Percentiles rank a stretch among this genome's conserved stretches.
Conservation (phyloP, 2,797 vertebrate species). For the Anableps anableps region DNA sequence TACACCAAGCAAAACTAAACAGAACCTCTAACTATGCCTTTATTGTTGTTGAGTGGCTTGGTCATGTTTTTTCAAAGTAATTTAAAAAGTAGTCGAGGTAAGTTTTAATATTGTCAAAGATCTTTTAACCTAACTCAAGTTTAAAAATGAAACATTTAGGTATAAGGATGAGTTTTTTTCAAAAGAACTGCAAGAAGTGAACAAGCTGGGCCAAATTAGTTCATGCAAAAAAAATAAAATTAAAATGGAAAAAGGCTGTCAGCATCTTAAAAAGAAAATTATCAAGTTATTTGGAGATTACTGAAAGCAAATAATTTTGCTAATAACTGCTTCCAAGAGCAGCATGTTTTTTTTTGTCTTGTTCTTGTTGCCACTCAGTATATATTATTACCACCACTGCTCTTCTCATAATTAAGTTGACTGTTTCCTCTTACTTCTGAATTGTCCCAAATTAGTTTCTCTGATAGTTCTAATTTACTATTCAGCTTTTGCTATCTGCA, state of each 20-base stretch:
- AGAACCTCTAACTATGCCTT: neutral
- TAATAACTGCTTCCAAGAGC: neutral
- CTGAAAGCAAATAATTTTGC: neutral
- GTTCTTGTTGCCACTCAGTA: neutral
- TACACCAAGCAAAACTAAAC: neutral
- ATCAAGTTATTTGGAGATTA: neutral
- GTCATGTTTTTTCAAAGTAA: neutral
- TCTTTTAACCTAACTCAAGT: neutral
- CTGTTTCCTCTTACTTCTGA: neutral
- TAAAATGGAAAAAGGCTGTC: neutral
- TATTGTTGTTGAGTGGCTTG: neutral
- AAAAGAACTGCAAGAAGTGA: neutral
- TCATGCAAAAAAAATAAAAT: neutral
- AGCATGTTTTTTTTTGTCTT: conserved; percentile 1
- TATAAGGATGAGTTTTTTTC: neutral
- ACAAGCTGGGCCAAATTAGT: neutral
- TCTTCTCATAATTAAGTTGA: neutral
- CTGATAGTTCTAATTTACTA: neutral
- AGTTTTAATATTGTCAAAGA: neutral
- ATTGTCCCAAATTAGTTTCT: neutral
- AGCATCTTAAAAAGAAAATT: neutral
- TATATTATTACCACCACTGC: neutral
- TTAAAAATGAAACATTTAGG: neutral
- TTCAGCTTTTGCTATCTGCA: neutral
- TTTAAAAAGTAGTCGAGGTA: neutral